A percentile compares a stretch with the other conserved stretches of the same genome.
Evolutionary conservation across 1,140 invertebrate species (phyloP).

Genomic region (Odontomachus brunneus): DNA sequence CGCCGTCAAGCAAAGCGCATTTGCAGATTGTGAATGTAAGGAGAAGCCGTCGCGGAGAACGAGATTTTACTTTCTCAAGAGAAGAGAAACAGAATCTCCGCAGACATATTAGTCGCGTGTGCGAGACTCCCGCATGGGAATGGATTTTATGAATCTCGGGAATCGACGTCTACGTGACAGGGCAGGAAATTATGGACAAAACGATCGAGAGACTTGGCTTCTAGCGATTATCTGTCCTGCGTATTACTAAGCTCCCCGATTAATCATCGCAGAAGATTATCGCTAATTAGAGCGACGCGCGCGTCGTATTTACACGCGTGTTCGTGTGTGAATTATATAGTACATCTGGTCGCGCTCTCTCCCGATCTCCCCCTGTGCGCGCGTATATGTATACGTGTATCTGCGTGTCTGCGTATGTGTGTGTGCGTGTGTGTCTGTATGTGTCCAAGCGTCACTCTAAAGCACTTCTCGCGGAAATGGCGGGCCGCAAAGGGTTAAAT

Average conservation of each 20-base stretch:
- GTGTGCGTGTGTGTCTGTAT: not conserved
- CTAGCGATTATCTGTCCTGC: no score
- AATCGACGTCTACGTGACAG: no score
- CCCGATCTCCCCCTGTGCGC: not conserved
- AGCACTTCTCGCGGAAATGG: conserved; percentile 27
- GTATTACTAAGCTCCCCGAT: no score
- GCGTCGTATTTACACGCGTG: conserved; percentile 28
- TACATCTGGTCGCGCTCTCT: not conserved
- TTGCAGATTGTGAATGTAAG: conserved; percentile 12
- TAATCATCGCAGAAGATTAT: no score
- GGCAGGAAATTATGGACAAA: no score
- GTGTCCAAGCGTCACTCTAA: conserved; percentile 47
- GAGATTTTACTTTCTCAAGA: not conserved
- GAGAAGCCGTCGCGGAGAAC: not conserved
- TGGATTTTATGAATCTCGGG: no score
- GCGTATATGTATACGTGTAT: not conserved
- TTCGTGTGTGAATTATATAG: conserved; percentile 17
- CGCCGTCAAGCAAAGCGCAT: conserved; percentile 41
- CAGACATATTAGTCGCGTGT: no score
- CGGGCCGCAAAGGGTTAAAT: conserved; percentile 46
- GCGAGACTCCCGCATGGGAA: no score
- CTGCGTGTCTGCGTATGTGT: not conserved
- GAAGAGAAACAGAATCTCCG: not conserved
- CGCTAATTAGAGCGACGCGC: no score
- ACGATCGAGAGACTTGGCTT: no score